These are phyloP conservation scores for Ichneumoninae sp. DNA, from an alignment of 2,888 invertebrate genomes.

Conservation along the genomic window DNA sequence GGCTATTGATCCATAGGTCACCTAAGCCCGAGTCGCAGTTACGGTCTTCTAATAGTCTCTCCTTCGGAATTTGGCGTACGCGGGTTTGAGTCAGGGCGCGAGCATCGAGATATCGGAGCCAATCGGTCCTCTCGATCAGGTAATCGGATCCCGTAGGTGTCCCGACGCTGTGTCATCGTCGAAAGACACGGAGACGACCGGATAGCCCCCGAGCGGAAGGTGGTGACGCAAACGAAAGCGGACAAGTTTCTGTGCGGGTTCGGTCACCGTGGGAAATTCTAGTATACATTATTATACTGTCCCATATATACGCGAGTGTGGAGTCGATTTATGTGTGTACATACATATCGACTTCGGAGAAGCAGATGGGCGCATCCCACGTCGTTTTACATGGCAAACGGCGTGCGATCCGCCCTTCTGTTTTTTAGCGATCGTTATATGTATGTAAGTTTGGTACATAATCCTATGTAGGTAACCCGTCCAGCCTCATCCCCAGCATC, in stretches of 20 bases:
- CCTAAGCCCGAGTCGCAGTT: not conserved
- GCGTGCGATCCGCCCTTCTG: not conserved
- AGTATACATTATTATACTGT: conserved; percentile 52
- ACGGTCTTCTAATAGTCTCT: not conserved
- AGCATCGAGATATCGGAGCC: conserved; percentile 64
- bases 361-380: not conserved
- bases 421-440: not conserved
- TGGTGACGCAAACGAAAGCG: conserved; percentile 72
- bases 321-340: not conserved
- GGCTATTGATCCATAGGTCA: not conserved
- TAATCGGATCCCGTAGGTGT: conserved; percentile 70
- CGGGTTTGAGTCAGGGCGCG: conserved; percentile 84
- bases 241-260: conserved; percentile 68
- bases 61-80: conserved; percentile 62
- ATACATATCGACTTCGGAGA: not conserved
- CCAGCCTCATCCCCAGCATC: conserved; percentile 37
- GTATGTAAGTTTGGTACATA: conserved; percentile 17
- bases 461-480: not conserved
- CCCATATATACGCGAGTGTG: not conserved
- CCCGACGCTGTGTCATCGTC: conserved; percentile 59
- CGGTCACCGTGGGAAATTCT: conserved; percentile 74
- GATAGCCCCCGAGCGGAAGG: conserved; percentile 68
- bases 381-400: not conserved
- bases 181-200: conserved; percentile 51
- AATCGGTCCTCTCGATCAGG: conserved; percentile 69